Percentiles rank a stretch among this genome's conserved stretches.
These are phyloP conservation scores for Myrmecobius fasciatus DNA, from an alignment of 2,113 vertebrate species.

Conservation along the genomic window DNA sequence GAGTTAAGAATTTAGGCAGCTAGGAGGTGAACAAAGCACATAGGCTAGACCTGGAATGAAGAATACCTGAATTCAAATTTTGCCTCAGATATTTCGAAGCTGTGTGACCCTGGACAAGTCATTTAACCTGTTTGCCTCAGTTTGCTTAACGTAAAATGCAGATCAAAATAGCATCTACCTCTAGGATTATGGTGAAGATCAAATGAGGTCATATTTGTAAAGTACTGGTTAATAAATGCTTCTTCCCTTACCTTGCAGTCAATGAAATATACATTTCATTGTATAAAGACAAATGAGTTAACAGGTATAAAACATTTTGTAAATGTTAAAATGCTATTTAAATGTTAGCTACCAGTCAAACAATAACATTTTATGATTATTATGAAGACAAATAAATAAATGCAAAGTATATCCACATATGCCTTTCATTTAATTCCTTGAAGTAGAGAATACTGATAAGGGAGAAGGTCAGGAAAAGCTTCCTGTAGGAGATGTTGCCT, in stretches of 20 bases:
- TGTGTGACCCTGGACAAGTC: neutral
- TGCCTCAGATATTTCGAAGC: neutral
- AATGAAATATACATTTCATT: too few species aligned
- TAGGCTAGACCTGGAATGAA: neutral
- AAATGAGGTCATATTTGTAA: neutral
- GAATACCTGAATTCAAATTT: neutral
- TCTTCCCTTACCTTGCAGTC: neutral
- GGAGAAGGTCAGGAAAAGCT: neutral
- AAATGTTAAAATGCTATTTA: neutral
- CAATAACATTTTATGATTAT: neutral
- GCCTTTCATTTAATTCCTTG: neutral
- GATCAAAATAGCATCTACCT: neutral
- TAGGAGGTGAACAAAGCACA: neutral
- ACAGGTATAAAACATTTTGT: too few species aligned
- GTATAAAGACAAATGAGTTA: neutral
- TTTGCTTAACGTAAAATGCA: neutral
- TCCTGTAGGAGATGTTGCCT: neutral
- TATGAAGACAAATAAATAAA: neutral
- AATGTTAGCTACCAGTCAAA: neutral
- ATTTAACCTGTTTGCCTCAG: neutral
- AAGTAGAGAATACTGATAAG: neutral
- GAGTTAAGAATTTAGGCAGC: neutral
- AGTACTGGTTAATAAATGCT: neutral
- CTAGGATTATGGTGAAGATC: neutral
- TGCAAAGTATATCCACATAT: neutral